Conservation (phyloP, 2,888 invertebrate genomes). For the Leucophenga montana region DNA sequence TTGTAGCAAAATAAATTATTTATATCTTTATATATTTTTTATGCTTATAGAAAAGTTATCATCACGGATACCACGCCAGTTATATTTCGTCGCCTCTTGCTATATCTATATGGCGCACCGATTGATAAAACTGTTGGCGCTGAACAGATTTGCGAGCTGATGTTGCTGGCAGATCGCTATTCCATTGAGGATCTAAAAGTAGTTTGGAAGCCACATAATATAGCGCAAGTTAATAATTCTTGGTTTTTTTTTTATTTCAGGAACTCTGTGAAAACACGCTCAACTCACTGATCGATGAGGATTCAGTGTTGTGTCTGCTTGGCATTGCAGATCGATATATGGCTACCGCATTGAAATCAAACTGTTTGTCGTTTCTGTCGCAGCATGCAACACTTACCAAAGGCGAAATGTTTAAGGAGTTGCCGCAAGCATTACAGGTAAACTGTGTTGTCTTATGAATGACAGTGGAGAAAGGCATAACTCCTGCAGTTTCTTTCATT, state of each 20-base stretch:
- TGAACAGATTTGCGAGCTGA: slow-evolving; percentile 78
- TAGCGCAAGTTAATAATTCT: neutral
- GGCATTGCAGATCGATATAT: slow-evolving; percentile 81
- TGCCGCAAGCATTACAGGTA: slow-evolving; percentile 67
- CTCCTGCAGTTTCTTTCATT: no score
- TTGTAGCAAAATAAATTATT: neutral
- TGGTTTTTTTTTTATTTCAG: slow-evolving; percentile 55
- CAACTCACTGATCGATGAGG: slow-evolving; percentile 77
- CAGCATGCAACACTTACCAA: slow-evolving; percentile 67
- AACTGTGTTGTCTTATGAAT: neutral
- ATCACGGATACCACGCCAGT: slow-evolving; percentile 79
- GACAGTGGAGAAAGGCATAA: no score
- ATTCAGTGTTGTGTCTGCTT: slow-evolving; percentile 78
- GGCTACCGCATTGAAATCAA: slow-evolving; percentile 72
- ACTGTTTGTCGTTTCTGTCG: slow-evolving; percentile 69
- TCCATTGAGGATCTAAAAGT: slow-evolving; percentile 78
- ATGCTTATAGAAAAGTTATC: slow-evolving; percentile 76
- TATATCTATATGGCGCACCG: slow-evolving; percentile 79
- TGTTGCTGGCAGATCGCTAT: slow-evolving; percentile 78
- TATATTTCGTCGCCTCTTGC: slow-evolving; percentile 77
- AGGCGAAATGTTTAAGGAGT: slow-evolving; percentile 67
- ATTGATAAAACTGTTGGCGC: slow-evolving; percentile 74
- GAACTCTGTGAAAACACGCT: slow-evolving; percentile 78
- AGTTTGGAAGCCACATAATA: neutral
- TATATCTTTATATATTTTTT: neutral